Percentiles rank a stretch among this genome's conserved stretches.
These are phyloP conservation scores for Lordiphosa clarofinis DNA, from an alignment of 1,140 invertebrate genomes.

Conservation along the genomic window DNA sequence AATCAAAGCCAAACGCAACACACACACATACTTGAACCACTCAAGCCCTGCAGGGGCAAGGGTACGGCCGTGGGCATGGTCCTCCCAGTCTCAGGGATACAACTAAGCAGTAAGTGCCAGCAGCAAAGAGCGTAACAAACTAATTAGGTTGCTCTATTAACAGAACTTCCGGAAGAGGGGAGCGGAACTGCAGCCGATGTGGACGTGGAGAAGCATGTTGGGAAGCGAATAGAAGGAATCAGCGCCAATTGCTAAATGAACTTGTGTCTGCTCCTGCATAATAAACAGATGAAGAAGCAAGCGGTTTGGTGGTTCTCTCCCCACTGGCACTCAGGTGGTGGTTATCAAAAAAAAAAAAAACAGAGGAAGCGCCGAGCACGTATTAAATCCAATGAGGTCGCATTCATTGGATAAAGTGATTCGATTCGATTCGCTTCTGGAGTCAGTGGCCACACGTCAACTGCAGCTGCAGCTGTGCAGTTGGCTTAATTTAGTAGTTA, in stretches of 20 bases:
- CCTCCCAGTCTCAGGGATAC: constrained; percentile 4
- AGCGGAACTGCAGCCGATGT: constrained; percentile 6
- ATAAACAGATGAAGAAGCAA: constrained; percentile 49
- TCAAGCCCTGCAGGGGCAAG: constrained; percentile 10
- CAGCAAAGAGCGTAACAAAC: constrained; percentile 39
- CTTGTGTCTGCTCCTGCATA: constrained; percentile 42
- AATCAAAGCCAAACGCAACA: constrained; percentile 1
- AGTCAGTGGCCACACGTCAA: background rate
- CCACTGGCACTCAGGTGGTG: constrained; percentile 16
- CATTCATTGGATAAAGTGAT: constrained; percentile 62
- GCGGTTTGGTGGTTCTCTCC: constrained; percentile 11
- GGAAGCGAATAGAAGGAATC: background rate
- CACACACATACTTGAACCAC: constrained; percentile 6
- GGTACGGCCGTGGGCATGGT: constrained; percentile 6
- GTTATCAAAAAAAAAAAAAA: constrained; percentile 5
- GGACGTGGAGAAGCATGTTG: background rate
- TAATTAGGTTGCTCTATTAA: constrained; percentile 50
- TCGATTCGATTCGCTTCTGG: constrained; percentile 36
- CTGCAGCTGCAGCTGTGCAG: constrained; percentile 21
- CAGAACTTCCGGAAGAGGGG: constrained; percentile 9
- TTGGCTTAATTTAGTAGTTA: constrained; percentile 39
- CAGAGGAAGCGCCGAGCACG: constrained; percentile 31
- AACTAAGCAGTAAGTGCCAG: constrained; percentile 10
- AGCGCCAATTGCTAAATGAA: constrained; percentile 32
- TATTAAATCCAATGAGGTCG: constrained; percentile 62